phyloP scores from a whole-genome alignment of 2,113 vertebrate species.

The Tyrannus savana region DNA sequence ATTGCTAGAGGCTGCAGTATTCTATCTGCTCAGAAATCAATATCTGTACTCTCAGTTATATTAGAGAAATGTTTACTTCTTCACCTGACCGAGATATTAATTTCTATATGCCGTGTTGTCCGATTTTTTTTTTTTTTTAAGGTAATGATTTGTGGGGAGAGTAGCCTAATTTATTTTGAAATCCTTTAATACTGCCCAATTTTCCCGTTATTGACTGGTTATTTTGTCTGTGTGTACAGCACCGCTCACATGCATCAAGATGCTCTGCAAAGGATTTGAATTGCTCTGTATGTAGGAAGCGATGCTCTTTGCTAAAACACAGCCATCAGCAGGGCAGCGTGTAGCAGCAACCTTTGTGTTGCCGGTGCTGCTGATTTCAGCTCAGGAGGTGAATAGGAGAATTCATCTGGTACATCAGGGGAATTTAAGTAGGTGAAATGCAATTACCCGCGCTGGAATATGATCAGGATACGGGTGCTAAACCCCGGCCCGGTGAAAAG shows the following conservation, averaged over 20 bases:
- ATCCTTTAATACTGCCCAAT: constrained; percentile 12
- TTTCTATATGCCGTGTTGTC: constrained; percentile 62
- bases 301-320: constrained; percentile 6
- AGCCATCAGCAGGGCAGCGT: background rate
- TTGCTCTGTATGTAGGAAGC: background rate
- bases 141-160: constrained; percentile 36
- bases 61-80: constrained; percentile 72
- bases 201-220: constrained; percentile 41
- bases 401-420: background rate
- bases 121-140: background rate
- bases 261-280: constrained; percentile 24
- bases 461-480: background rate
- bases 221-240: background rate
- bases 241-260: background rate
- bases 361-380: background rate
- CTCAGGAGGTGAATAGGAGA: background rate
- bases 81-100: constrained; percentile 73
- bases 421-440: constrained; percentile 8
- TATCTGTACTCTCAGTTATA: constrained; percentile 70
- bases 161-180: constrained; percentile 46
- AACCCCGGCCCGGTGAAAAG: background rate
- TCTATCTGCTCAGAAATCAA: constrained; percentile 74
- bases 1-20: constrained; percentile 70
- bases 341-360: background rate
- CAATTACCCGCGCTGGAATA: background rate